phyloP scores from a whole-genome alignment of 2,797 vertebrate genomes.

The Astyanax mexicanus region DNA sequence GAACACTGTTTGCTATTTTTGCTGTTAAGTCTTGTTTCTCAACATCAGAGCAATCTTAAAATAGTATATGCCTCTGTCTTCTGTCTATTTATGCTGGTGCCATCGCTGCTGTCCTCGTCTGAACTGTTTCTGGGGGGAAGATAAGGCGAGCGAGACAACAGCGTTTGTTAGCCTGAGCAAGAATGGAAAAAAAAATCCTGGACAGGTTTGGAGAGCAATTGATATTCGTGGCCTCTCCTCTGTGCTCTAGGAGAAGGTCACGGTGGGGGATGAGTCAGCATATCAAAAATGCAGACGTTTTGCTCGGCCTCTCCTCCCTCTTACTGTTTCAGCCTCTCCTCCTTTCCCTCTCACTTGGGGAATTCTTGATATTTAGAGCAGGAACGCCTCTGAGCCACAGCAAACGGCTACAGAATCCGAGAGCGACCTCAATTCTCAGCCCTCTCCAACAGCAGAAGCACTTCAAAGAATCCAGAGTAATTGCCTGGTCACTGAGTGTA shows the following conservation, averaged over 20 bases:
- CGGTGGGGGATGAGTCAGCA: constrained; percentile 31
- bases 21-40: constrained; percentile 8
- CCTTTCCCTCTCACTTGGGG: constrained; percentile 15
- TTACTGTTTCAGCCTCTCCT: constrained; percentile 30
- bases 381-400: constrained; percentile 2
- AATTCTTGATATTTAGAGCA: constrained; percentile 45
- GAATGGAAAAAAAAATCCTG: constrained; percentile 14
- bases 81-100: constrained; percentile 13
- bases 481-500: constrained; percentile 22
- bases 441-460: constrained; percentile 7
- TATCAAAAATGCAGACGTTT: constrained; percentile 22
- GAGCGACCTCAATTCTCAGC: constrained; percentile 19
- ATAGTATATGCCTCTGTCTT: constrained; percentile 10
- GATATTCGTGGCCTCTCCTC: constrained; percentile 36
- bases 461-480: constrained; percentile 36
- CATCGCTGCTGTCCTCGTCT: constrained; percentile 24
- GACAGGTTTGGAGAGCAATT: constrained; percentile 29
- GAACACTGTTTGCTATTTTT: constrained; percentile 8
- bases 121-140: constrained; percentile 26
- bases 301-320: background rate
- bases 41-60: constrained; percentile 4
- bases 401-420: constrained; percentile 19
- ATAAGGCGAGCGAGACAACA: constrained; percentile 20
- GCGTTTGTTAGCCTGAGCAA: constrained; percentile 10
- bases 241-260: constrained; percentile 31